Base-by-base conservation (phyloP, 23 tunicate species). In the Pegea sp. region DNA sequence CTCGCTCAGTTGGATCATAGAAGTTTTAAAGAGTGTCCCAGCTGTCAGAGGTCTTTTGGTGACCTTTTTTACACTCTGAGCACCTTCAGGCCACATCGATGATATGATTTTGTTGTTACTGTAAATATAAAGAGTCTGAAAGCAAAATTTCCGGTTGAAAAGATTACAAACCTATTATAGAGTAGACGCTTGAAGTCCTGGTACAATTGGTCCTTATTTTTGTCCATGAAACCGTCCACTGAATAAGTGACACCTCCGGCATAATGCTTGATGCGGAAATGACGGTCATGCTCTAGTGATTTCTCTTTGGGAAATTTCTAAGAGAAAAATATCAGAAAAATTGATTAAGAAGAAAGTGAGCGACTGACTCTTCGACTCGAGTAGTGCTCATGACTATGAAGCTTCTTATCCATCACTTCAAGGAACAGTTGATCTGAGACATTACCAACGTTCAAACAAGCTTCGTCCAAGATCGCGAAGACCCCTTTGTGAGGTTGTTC, bases 31-130 rank as follows among this genome's bases (percentile, higher is more conserved):
- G 13, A 89, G 61, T 20, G 90, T 77, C 30, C 98, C 98, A 20
- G 98, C 90, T 13, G 98, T 77, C 26, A 48, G 67, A 18, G 98
- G 98, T n/a, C 90, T 62, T 71, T 77, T 89, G 43, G 90, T 89
- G 28, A 89, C 98, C 59, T 70, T 72, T 3, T 57, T 71, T 21
- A 67, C 70, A 49, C 71, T 65, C 57, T 89, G 98, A 11, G 90
- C 91, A 8, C 98, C 98, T 52, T 87, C 96, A 1, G 87, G 87
- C 96, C 96, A 87, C 96, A 87, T 87, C 18, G 59, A 55, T 11
- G 72, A 60, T 28, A 87, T 60, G 23, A 65, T 69, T 13, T 60
- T 69, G 61, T 87, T 69, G 19, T 69, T 54, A 44, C 88, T 75
- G 69, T 1, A 65, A 49, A 24, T 49, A 11, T 4, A 61, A 26